Percentiles rank a stretch among this genome's conserved stretches.
phyloP scores from a whole-genome alignment of 2,113 vertebrate genomes.

The Orthonyx spaldingii region DNA sequence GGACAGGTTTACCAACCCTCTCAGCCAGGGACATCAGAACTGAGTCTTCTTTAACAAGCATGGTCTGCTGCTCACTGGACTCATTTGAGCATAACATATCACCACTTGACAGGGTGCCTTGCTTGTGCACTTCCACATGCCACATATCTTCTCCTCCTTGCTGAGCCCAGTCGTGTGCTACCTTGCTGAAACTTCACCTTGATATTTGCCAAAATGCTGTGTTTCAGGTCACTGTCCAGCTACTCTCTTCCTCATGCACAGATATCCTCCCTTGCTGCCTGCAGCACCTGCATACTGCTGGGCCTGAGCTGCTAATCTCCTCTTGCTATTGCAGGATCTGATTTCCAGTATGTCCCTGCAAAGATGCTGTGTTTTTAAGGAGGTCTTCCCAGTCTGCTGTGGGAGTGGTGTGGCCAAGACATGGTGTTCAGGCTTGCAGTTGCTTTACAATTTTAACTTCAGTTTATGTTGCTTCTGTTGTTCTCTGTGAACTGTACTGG shows the following conservation, averaged over 20 bases:
- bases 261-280: not conserved
- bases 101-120: not conserved
- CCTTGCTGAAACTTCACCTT: not conserved
- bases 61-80: not conserved
- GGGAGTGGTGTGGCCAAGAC: not conserved
- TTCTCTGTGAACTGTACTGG: not conserved
- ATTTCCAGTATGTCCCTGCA: not conserved
- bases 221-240: not conserved
- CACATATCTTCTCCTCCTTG: not conserved
- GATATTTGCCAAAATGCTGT: not conserved
- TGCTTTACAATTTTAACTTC: not conserved
- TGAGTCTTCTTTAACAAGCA: not conserved
- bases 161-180: not conserved
- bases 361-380: not conserved
- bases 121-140: not conserved
- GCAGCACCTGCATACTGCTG: not conserved
- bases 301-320: not conserved
- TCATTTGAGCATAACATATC: not conserved
- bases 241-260: not conserved
- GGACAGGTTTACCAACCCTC: too few relatives aligned
- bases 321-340: not conserved
- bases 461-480: not conserved
- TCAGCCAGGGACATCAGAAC: not conserved
- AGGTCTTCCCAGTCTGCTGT: not conserved
- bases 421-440: not conserved